phyloP scores from a whole-genome alignment of 2,888 invertebrate species.

The Parthenolecanium corni region DNA sequence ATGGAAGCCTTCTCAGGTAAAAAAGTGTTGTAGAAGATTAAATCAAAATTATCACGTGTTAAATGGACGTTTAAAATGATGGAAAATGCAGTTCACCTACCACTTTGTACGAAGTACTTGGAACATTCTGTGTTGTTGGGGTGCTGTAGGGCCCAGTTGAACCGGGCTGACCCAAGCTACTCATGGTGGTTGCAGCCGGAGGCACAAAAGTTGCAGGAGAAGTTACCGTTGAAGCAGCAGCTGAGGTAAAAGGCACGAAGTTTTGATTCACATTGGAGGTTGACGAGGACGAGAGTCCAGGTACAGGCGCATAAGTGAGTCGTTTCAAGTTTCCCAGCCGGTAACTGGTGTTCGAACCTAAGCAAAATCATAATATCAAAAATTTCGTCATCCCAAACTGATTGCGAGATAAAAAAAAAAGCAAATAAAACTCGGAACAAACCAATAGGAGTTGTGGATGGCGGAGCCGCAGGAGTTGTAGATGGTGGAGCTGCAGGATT shows the following conservation, averaged over 20 bases:
- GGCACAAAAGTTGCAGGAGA: neutral
- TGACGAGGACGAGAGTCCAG: constrained; percentile 36
- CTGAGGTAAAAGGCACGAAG: neutral
- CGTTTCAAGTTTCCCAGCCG: constrained; percentile 55
- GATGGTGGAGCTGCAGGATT: neutral
- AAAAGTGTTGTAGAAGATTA: too few species aligned
- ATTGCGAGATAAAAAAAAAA: neutral
- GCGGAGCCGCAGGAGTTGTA: neutral
- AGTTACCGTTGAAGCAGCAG: neutral
- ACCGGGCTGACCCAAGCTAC: constrained; percentile 2
- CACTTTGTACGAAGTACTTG: neutral
- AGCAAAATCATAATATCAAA: constrained; percentile 33
- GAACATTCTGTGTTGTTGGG: neutral
- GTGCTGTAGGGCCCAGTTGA: constrained; percentile 6
- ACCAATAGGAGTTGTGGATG: neutral
- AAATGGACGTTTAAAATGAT: too few species aligned
- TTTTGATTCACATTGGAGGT: neutral
- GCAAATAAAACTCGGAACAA: constrained; percentile 1
- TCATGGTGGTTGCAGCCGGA: neutral
- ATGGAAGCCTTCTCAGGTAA: too few species aligned
- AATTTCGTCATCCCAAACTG: too few species aligned
- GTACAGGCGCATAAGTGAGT: constrained; percentile 64
- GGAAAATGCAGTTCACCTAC: too few species aligned
- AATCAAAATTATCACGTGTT: too few species aligned
- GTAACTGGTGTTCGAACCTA: constrained; percentile 44